Evolutionary conservation across 2,888 invertebrate genomes (phyloP), one percentile per base, ranked within the genome.

Genomic region (Villa cingulata): DNA sequence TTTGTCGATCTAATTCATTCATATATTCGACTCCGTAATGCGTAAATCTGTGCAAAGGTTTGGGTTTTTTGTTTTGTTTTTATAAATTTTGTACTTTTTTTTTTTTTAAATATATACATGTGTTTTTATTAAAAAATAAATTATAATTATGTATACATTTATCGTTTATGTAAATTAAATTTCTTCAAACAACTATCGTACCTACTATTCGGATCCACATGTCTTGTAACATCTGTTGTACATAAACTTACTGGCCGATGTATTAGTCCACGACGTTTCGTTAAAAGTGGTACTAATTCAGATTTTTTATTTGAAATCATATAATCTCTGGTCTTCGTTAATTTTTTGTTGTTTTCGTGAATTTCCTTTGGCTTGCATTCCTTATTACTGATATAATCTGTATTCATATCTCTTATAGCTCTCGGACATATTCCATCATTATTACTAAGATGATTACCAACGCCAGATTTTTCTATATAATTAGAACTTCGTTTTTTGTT

Each of bases 201-300:
- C 70, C 68, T 63, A 68, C 68, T 61, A 64, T 70, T 60, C 51
- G 64, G 62, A 41, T 61, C 60, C 43, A 58, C 58, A 57, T 62
- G 61, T 54, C 71, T 72, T 3, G 75, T 75, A 34, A 75, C 70
- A 58, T 75, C 75, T 19, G 75, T 75, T 49, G 72, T 73, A 45
- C 69, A 73, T 51, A 78, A 65, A 53, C 72, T 73, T 53, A 74
- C 72, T 54, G 74, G 74, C 4, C 72, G 66, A 43, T 72, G 70
- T 43, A 73, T 70, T 46, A 74, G 73, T 50, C 82, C 72, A 55
- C 81, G 74, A 53, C 80, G 75, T n/a, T n/a, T n/a, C 19, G 84
- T 82, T 53, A 87, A 66, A 43, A 87, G 68, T 3, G 86, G 83
- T 47, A 86, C 86, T 59, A 87, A 70, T 66, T 86, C 86, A 43